Conservation (phyloP, 2,797 vertebrate species). For the Ptychadena robeensis region DNA sequence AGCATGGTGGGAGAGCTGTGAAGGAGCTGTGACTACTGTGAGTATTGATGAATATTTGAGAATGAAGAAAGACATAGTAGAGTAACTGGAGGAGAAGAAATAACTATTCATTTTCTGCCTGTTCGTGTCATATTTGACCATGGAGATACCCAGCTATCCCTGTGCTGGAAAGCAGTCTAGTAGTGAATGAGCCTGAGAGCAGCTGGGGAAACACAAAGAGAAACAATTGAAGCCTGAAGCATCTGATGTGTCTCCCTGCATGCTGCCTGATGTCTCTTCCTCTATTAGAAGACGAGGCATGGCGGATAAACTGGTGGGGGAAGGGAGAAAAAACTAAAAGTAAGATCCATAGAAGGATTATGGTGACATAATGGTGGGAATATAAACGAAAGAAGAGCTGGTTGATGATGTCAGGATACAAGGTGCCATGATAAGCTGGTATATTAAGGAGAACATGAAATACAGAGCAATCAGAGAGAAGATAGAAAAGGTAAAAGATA, state of each 20-base stretch:
- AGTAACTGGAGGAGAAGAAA: not conserved
- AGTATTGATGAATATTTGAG: not conserved
- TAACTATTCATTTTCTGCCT: not conserved
- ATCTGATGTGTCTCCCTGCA: slow-evolving; percentile 50
- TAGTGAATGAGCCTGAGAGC: slow-evolving; percentile 41
- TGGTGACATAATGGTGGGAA: slow-evolving; percentile 20
- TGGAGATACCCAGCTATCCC: slow-evolving; percentile 15
- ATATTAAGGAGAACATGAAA: not conserved
- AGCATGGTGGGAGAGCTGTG: not conserved
- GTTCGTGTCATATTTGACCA: slow-evolving; percentile 20
- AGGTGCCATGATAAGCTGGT: not conserved
- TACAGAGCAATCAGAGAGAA: not conserved
- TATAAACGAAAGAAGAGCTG: slow-evolving; percentile 1
- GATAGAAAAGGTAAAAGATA: not conserved
- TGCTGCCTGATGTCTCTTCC: slow-evolving; percentile 46
- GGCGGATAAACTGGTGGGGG: slow-evolving; percentile 29
- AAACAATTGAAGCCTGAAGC: slow-evolving; percentile 51
- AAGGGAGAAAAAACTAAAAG: slow-evolving; percentile 24
- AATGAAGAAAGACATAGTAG: not conserved
- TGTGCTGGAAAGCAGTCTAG: slow-evolving; percentile 5
- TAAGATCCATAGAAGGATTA: slow-evolving; percentile 30
- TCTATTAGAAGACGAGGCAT: slow-evolving; percentile 32
- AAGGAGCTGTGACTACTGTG: not conserved
- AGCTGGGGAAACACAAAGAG: slow-evolving; percentile 48
- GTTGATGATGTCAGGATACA: slow-evolving; percentile 20